A percentile compares a stretch with the other conserved stretches of the same genome.
These are phyloP conservation scores for Elephantulus edwardii DNA, from an alignment of 2,113 vertebrate species.

Conservation along the genomic window DNA sequence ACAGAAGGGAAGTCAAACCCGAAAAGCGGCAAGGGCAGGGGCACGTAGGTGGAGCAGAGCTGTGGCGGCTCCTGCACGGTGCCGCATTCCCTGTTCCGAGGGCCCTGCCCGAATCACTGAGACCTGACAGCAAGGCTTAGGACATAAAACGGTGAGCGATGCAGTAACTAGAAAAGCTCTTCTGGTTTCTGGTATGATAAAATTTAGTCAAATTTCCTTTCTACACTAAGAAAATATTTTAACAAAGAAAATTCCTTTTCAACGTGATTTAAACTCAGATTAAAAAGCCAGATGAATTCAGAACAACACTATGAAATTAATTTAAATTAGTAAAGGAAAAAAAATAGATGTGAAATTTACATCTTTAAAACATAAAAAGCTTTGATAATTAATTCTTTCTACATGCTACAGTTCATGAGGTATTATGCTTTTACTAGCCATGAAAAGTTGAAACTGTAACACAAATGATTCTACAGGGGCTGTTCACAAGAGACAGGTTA, in stretches of 20 bases:
- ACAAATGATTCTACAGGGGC: slow-evolving; percentile 5
- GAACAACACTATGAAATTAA: slow-evolving; percentile 25
- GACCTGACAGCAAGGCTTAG: neutral
- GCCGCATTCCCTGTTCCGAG: slow-evolving; percentile 12
- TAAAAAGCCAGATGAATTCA: slow-evolving; percentile 23
- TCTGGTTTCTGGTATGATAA: neutral
- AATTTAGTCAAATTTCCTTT: slow-evolving; percentile 45
- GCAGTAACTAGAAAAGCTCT: neutral
- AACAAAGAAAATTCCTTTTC: slow-evolving; percentile 47
- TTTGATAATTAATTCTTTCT: slow-evolving; percentile 8
- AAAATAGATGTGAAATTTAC: slow-evolving; percentile 27
- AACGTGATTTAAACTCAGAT: slow-evolving; percentile 33
- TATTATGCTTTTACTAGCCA: slow-evolving; percentile 9
- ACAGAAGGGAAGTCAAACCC: no score
- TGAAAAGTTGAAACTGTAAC: slow-evolving; percentile 37
- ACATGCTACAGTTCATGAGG: slow-evolving; percentile 8
- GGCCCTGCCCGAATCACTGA: neutral
- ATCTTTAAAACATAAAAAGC: slow-evolving; percentile 47
- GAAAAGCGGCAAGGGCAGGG: neutral
- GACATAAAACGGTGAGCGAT: slow-evolving; percentile 19
- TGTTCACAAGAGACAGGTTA: slow-evolving; percentile 48
- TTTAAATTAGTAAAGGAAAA: slow-evolving; percentile 50
- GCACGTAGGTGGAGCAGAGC: neutral
- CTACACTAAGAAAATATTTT: slow-evolving; percentile 6
- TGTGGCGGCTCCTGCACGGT: neutral